phyloP scores from a whole-genome alignment of 1,140 invertebrate species.

The Leptinotarsa texana region DNA sequence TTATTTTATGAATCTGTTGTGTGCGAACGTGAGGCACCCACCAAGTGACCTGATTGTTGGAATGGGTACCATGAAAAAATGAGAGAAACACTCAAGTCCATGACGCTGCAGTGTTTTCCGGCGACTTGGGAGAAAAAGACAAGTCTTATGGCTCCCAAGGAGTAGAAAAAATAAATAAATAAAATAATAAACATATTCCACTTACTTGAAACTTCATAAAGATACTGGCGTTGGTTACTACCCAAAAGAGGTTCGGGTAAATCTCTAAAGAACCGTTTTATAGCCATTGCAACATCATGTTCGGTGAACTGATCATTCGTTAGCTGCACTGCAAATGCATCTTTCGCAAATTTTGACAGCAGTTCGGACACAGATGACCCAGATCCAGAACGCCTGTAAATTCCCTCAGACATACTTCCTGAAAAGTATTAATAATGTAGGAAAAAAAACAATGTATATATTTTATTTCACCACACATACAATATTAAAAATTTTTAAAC shows the following conservation, averaged over 20 bases:
- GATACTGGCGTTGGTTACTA: slow-evolving; percentile 49
- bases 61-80: no score
- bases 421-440: slow-evolving; percentile 34
- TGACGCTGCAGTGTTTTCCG: no score
- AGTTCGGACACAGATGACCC: slow-evolving; percentile 75
- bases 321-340: slow-evolving; percentile 83
- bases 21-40: no score
- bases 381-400: slow-evolving; percentile 81
- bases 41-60: no score
- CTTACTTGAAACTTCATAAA: slow-evolving; percentile 54
- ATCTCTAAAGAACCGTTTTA: slow-evolving; percentile 83
- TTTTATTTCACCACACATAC: not conserved
- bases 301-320: slow-evolving; percentile 74
- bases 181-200: not conserved
- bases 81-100: no score
- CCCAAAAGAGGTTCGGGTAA: slow-evolving; percentile 72
- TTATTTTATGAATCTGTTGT: no score
- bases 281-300: slow-evolving; percentile 82
- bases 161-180: no score
- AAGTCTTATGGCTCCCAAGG: no score
- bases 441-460: not conserved
- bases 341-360: slow-evolving; percentile 73
- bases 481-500: no score
- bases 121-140: no score
- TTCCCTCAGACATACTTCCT: slow-evolving; percentile 82